phyloP scores from a whole-genome alignment of 2,113 vertebrate genomes.

The Mungos mungo region DNA sequence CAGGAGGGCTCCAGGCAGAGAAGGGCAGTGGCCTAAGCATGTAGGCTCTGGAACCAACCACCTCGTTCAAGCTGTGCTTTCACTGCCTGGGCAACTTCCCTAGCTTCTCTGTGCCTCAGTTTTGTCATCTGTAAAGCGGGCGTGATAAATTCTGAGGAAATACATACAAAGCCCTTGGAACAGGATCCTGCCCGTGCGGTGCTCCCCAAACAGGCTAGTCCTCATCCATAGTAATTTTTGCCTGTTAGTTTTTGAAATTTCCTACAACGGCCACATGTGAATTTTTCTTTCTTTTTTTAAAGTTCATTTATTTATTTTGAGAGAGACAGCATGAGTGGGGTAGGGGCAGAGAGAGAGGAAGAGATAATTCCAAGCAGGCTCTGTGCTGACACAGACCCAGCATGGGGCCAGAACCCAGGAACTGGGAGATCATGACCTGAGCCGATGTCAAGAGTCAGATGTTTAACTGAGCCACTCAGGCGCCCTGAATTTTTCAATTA shows the following conservation, averaged over 20 bases:
- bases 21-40: not conserved
- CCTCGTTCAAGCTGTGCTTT: not conserved
- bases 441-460: no score
- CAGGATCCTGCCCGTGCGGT: no score
- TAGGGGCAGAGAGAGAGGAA: no score
- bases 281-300: not conserved
- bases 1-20: not conserved
- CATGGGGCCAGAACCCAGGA: no score
- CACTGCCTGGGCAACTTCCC: not conserved
- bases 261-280: not conserved
- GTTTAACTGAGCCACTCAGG: no score
- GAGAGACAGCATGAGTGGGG: no score
- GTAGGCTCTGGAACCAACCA: not conserved
- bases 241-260: not conserved
- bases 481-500: not conserved
- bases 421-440: no score
- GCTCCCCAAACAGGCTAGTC: not conserved
- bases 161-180: not conserved
- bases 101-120: not conserved
- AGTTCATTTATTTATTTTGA: no score
- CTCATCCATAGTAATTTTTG: not conserved
- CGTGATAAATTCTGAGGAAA: not conserved
- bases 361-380: no score
- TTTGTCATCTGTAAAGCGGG: not conserved
- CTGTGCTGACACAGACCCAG: no score